phyloP scores from a whole-genome alignment of 1,140 invertebrate genomes.

The Oryctes rhinoceros region DNA sequence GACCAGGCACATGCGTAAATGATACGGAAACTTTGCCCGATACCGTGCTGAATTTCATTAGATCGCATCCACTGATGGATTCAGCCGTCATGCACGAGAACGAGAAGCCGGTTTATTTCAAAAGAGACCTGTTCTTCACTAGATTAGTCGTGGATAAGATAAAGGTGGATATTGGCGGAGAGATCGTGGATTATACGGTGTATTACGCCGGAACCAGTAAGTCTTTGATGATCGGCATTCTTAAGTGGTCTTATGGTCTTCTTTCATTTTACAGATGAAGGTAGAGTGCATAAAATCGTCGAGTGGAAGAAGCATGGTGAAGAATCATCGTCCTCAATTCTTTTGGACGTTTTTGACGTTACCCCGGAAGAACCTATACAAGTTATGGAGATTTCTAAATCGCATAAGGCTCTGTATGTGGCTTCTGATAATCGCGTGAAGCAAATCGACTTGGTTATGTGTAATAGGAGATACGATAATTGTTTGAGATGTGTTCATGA shows the following conservation, averaged over 20 bases:
- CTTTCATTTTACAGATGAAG: slow-evolving; percentile 65
- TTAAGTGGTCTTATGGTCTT: slow-evolving; percentile 22
- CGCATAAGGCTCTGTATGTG: slow-evolving; percentile 77
- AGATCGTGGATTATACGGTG: slow-evolving; percentile 75
- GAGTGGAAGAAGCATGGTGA: slow-evolving; percentile 70
- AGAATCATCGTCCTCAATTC: slow-evolving; percentile 72
- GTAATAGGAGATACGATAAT: slow-evolving; percentile 75
- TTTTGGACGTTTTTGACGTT: slow-evolving; percentile 79
- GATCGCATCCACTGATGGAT: slow-evolving; percentile 91
- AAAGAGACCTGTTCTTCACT: slow-evolving; percentile 80
- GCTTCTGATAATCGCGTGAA: slow-evolving; percentile 78
- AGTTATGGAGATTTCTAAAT: slow-evolving; percentile 76
- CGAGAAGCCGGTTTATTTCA: slow-evolving; percentile 82
- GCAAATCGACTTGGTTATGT: slow-evolving; percentile 80
- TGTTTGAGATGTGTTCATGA: slow-evolving; percentile 81
- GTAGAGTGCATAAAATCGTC: slow-evolving; percentile 83
- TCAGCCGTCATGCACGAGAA: slow-evolving; percentile 82
- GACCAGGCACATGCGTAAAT: slow-evolving; percentile 86
- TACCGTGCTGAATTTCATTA: slow-evolving; percentile 88
- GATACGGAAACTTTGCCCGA: slow-evolving; percentile 81
- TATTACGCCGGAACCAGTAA: slow-evolving; percentile 83
- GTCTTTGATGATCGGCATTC: slow-evolving; percentile 48
- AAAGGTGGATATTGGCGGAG: slow-evolving; percentile 69
- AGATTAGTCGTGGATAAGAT: slow-evolving; percentile 80
- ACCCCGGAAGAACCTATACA: slow-evolving; percentile 77